These are phyloP conservation scores for Nicator chloris DNA, from an alignment of 2,113 vertebrate genomes.

Conservation along the genomic window DNA sequence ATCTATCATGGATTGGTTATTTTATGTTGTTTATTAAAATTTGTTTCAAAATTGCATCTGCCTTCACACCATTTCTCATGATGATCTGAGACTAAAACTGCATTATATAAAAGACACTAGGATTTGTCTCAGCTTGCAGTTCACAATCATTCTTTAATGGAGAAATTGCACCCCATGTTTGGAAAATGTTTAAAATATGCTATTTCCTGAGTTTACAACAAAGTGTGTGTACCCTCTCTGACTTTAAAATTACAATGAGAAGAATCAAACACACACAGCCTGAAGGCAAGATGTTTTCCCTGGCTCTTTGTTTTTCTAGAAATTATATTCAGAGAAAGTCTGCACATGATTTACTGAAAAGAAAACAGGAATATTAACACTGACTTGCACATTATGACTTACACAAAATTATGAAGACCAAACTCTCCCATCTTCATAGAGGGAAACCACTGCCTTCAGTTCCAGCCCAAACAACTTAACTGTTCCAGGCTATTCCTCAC, in stretches of 20 bases:
- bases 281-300: neutral
- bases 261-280: neutral
- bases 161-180: neutral
- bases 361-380: neutral
- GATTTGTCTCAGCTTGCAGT: neutral
- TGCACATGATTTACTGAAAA: neutral
- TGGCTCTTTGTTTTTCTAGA: neutral
- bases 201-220: neutral
- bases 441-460: neutral
- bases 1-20: neutral
- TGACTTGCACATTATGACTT: neutral
- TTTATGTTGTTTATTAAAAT: neutral
- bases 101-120: neutral
- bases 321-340: neutral
- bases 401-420: neutral
- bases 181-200: neutral
- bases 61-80: neutral
- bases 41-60: neutral
- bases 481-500: neutral
- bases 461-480: neutral
- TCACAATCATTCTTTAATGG: neutral
- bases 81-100: neutral
- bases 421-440: neutral
- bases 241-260: neutral
- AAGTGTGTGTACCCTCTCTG: neutral